Evolutionary conservation across 2,113 vertebrate genomes (phyloP), one percentile per base, ranked within the genome.

Genomic region (Burhinus bistriatus): DNA sequence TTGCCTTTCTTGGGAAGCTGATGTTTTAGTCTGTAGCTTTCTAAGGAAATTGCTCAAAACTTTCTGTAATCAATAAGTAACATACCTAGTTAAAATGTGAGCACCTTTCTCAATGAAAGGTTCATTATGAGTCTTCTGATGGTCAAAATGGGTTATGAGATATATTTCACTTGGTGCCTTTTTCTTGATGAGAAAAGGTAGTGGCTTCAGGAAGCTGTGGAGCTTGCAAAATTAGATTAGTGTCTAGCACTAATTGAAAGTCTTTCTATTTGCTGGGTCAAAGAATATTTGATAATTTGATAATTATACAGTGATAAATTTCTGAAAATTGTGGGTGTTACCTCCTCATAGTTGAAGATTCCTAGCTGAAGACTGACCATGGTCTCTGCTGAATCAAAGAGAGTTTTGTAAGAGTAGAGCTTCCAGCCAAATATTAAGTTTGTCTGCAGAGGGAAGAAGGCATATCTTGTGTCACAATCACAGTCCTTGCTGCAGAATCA

Each of bases 281-380:
- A 71, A 89, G 38, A 34, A 16, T 62, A 30, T 58, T 64, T 81
- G 47, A 34, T 78, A 75, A 21, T 61, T 83, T 55, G 22, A 16
- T 47, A 89, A 36, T 30, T 69, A 42, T 12, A 49, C 10, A 13
- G 44, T 16, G 34, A 86, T 30, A 79, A 86, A 40, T 6, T 23
- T 94, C 17, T 72, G 54, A 87, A n/a, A 75, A 54, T 55, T 14
- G 87, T 19, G 70, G 58, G 14, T 61, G 4, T 30, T 98, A 99
- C 99, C 98, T 99, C 99, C 54, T 99, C 98, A 2, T 99, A 99
- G 98, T 99, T 99, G 97, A 99, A 99, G 97, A 99, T 99, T 77
- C 99, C 99, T 72, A 99, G 97, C 97, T 99, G 99, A 95, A 99
- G 98, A 95, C 99, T 99, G 97, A 99, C 98, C 97, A 99, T 99